Base-by-base conservation (phyloP, 2,113 vertebrate species). In the Prionailurus viverrinus region DNA sequence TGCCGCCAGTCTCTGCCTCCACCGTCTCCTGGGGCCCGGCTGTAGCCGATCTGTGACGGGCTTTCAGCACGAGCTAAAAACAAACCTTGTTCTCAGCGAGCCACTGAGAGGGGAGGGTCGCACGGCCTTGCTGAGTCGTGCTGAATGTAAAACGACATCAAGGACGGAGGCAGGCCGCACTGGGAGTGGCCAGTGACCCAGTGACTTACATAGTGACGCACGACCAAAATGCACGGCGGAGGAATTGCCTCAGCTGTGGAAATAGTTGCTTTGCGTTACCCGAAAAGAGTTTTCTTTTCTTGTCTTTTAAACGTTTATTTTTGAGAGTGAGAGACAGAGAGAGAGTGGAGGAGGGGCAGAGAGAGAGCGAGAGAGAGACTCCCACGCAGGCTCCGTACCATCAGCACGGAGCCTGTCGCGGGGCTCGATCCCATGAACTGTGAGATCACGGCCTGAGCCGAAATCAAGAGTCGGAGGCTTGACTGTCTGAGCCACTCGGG, bases 191-290 rank as follows among this genome's bases (percentile, higher is more conserved):
- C 36, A 12, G 66, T 1, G 6, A 31, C 55, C 71, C 4, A 41
- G 36, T 33, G 0, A 25, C 65, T 15, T 5, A 31, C 6, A 45
- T 4, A 8, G 58, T 13, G 39, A 18, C 27, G 5, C 25, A 31
- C 33, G 76, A 11, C 27, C 16, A 3, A 5, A 19, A 15, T 0
- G 0, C 33, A 25, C 7, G 25, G 10, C 21, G 0, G 4, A 33
- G 63, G 19, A 48, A 10, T 0, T 0, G 25, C 48, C 25, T 0
- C 1, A 27, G 48, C 58, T 80, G 11, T 5, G 23, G 19, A 79
- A 51, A 45, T 18, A 3, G 55, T 76, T 63, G 41, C 90, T 66
- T 66, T 19, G 3, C 25, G 5, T 71, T 19, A 65, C 36, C 48
- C n/a, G 13, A 65, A 31, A n/a, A 0, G 1, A 33, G 2, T 27